Base-by-base conservation (phyloP, 1,140 invertebrate genomes). In the Helicoverpa zea region DNA sequence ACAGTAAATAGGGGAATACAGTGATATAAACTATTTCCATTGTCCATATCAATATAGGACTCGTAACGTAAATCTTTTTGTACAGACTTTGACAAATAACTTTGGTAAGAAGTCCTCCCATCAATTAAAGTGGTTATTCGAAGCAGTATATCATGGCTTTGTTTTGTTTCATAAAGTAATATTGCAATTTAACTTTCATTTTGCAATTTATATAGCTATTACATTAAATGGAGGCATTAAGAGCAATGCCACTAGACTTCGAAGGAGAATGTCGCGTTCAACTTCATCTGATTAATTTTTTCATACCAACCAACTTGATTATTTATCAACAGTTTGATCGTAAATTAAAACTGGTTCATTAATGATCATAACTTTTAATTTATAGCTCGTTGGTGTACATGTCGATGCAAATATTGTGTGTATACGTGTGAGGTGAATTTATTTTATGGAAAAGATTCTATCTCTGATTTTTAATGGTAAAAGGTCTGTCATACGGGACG, bases 321-420 rank as follows among this genome's bases (percentile, higher is more conserved):
- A 88, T 91, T 88, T 89, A 89, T 90, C 87, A 84, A 81, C 72
- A 85, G 73, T 87, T 83, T 85, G 85, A 88, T 92, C 87, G 85
- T 91, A 92, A 90, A 89, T 90, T 90, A 87, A 90, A 90, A 91
- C 89, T 86, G 86, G 87, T 90, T 91, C 90, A 91, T 91, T 91
- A 90, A 90, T 90, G 88, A 89, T 89, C 87, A 92, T 89, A 90
- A 91, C 87, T 91, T 87, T 84, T 85, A 91, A 89, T 88, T 90
- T 89, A 90, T 89, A 77, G 87, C 85, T 88, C 64, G 79, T 86
- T 84, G 83, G 81, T 74, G 82, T 82, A 87, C 81, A 66, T 87
- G 88, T 86, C 82, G 78, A 88, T 88, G 87, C 87, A 84, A 88
- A 89, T 88, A 89, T 83, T 85, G 58, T 84, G 68, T 79, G 75